Evolutionary conservation across 2,113 vertebrate species (phyloP).

Genomic region (Dasyurus viverrinus): DNA sequence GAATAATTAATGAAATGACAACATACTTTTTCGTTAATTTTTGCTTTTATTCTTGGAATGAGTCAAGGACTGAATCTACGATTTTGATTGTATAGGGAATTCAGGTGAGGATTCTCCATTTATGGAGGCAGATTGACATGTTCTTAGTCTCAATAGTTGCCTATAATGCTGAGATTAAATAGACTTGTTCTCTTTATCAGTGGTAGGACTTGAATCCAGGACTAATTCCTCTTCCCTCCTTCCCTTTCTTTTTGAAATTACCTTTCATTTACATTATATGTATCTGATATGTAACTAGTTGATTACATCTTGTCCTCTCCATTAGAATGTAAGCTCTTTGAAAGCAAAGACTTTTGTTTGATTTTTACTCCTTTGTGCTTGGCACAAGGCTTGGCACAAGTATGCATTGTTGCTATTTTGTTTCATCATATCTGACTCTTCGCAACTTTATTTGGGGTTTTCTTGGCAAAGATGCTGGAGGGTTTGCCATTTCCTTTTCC

Average conservation of each 20-base stretch:
- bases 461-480: background rate
- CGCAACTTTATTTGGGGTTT: background rate
- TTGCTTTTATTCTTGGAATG: background rate
- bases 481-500: background rate
- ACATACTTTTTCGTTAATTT: background rate
- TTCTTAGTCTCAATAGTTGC: background rate
- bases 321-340: background rate
- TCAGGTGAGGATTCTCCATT: background rate
- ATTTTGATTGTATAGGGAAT: background rate
- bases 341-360: background rate
- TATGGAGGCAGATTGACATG: background rate
- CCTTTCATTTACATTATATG: too few species aligned
- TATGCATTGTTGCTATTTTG: background rate
- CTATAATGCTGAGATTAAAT: background rate
- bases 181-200: background rate
- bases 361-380: background rate
- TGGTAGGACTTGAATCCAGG: background rate
- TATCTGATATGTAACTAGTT: background rate
- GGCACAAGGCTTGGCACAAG: background rate
- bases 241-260: background rate
- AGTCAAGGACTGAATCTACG: background rate
- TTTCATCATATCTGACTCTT: background rate
- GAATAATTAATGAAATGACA: background rate
- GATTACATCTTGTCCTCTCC: background rate
- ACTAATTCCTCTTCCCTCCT: background rate